Conservation (phyloP, 2,888 invertebrate species). For the Eupithecia subfuscata region DNA sequence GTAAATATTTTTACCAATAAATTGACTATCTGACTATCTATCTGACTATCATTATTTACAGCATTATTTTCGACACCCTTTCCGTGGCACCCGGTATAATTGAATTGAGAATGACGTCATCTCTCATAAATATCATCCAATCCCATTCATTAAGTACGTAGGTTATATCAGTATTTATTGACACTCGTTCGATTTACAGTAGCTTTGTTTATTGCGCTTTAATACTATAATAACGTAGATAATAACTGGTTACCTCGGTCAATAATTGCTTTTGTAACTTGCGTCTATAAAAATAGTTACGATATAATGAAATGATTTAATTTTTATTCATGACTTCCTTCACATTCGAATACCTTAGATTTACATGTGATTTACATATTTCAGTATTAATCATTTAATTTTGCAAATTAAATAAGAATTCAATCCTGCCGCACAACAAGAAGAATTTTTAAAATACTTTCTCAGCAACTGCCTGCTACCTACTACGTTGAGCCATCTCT, state of each 20-base stretch:
- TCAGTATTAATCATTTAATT: no score
- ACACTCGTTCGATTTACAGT: slow-evolving; percentile 18
- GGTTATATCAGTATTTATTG: slow-evolving; percentile 1
- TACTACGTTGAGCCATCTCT: no score
- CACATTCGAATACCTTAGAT: neutral
- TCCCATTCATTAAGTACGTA: neutral
- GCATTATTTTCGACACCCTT: no score
- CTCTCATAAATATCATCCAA: neutral
- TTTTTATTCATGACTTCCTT: neutral
- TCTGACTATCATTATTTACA: no score
- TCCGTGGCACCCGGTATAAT: neutral
- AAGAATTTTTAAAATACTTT: neutral
- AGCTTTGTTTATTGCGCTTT: slow-evolving; percentile 16
- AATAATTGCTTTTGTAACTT: neutral
- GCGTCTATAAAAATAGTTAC: neutral
- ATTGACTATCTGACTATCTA: no score
- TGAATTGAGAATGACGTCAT: neutral
- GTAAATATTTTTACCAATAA: no score
- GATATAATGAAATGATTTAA: neutral
- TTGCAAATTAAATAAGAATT: no score
- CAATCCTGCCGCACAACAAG: no score
- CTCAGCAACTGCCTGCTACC: neutral
- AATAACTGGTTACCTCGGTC: neutral
- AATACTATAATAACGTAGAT: slow-evolving; percentile 13
- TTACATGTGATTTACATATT: neutral